A percentile compares a stretch with the other conserved stretches of the same genome.
Conservation (phyloP, 2,113 vertebrate genomes). For the Carassius carassius region DNA sequence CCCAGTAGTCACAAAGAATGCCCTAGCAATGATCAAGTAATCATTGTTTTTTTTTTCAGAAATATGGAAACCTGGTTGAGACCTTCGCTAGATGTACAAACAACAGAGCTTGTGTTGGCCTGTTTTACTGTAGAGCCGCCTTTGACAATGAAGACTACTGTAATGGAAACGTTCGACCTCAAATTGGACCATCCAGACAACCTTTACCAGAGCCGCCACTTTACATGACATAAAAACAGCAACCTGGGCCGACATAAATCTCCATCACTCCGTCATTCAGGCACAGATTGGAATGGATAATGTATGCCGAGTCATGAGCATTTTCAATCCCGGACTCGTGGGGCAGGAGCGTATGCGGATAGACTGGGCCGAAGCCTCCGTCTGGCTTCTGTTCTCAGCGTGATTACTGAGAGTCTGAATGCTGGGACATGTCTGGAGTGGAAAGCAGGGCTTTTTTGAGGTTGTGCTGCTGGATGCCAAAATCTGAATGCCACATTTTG, state of each 20-base stretch:
- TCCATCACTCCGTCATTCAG: background rate
- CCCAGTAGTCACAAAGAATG: no score
- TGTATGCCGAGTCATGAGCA: conserved; percentile 41
- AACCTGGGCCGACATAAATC: conserved; percentile 32
- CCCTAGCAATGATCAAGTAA: no score
- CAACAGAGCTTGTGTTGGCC: background rate
- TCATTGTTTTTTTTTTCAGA: no score
- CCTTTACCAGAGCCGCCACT: background rate
- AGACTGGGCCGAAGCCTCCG: conserved; percentile 38
- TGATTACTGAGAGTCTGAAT: conserved; percentile 64
- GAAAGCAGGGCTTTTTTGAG: conserved; percentile 60
- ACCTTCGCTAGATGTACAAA: background rate
- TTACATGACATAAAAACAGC: conserved; percentile 19
- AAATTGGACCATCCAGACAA: background rate
- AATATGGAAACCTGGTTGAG: conserved; percentile 6
- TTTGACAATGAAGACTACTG: conserved; percentile 8
- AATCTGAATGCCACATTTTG: conserved; percentile 55
- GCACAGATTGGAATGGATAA: conserved; percentile 19
- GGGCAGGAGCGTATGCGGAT: conserved; percentile 45
- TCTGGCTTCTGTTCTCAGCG: conserved; percentile 50
- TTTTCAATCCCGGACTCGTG: conserved; percentile 38
- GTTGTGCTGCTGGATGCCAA: conserved; percentile 40
- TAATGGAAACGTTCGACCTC: conserved; percentile 6
- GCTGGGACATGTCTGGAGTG: conserved; percentile 59
- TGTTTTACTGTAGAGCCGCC: background rate